Evolutionary conservation across 1,140 invertebrate species (phyloP), one percentile per base, ranked within the genome.

Genomic region (Drosophila chauvacae): DNA sequence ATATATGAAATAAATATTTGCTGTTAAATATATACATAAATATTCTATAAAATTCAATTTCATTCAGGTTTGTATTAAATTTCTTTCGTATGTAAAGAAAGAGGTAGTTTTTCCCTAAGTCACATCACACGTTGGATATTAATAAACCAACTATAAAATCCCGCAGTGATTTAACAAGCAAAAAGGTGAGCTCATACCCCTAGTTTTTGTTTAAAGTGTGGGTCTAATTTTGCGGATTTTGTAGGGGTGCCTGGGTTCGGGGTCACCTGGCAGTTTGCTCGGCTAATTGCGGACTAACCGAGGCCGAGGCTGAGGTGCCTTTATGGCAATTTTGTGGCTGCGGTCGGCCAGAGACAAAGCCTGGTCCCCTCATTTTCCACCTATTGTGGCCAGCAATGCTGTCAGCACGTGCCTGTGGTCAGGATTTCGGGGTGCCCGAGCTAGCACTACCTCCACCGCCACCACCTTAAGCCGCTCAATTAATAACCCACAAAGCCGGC

Each of bases 381-480:
- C 37, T 48, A 28, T 35, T 68, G 62, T 30, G 14, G 6, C 55
- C 41, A 9, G 13, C 7, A 37, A 35, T 28, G 37, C 66, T 72
- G 81, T 66, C 60, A 81, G 81, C 81, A 84, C 77, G 81, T 84
- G 77, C 73, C 50, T 61, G 37, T 59, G 77, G 77, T 77, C 77
- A 77, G 30, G 56, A 68, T 41, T 66, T 35, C 28, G 28, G 18
- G 61, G 66, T 61, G 77, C 42, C 74, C 20, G 4, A n/a, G 20
- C 48, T 4, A 28, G 9, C 47, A 50, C 9, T 16, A 28, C 7
- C 37, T 18, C 23, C 26, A 59, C 42, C 33, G 10, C 33, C 53
- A 69, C 44, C 59, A 65, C 68, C 77, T 86, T 78, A 70, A 85
- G 82, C 74, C 80, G 82, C 68, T 76, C 73, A 85, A 85, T 85